A percentile compares a stretch with the other conserved stretches of the same genome.
Evolutionary conservation across 2,113 vertebrate genomes (phyloP).

Genomic region (Sinosuthora webbiana): DNA sequence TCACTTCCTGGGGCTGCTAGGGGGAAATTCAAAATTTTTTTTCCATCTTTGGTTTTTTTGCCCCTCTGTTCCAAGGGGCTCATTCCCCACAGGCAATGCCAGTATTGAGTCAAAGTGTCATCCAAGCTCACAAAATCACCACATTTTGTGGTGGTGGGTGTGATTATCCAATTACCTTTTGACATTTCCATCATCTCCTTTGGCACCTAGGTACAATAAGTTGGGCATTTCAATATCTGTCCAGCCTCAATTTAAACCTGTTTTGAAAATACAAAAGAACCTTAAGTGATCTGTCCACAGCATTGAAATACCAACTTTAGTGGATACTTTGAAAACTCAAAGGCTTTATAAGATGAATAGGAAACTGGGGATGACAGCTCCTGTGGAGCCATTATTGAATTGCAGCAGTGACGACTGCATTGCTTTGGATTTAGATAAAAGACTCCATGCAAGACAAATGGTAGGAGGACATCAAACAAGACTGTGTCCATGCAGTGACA

Average conservation of each 20-base stretch:
- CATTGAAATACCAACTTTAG: constrained; percentile 79
- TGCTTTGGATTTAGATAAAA: constrained; percentile 99
- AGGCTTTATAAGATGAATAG: constrained; percentile 92
- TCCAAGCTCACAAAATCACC: background rate
- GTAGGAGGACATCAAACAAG: constrained; percentile 97
- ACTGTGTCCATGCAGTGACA: constrained; percentile 92
- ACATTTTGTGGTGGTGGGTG: background rate
- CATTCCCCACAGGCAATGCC: background rate
- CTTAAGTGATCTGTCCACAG: constrained; percentile 74
- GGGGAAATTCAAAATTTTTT: background rate
- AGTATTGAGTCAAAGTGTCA: background rate
- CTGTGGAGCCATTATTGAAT: constrained; percentile 95
- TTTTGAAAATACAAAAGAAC: constrained; percentile 78
- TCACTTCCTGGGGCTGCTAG: background rate
- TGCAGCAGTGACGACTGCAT: constrained; percentile 91
- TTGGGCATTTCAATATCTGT: constrained; percentile 62
- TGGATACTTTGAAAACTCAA: constrained; percentile 82
- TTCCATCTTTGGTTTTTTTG: background rate
- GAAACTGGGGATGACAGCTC: constrained; percentile 95
- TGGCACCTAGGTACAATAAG: constrained; percentile 58
- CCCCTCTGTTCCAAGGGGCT: background rate
- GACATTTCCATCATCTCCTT: constrained; percentile 41
- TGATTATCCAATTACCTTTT: constrained; percentile 60
- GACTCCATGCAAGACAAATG: constrained; percentile 94
- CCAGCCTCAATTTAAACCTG: constrained; percentile 69